Evolutionary conservation across 2,113 vertebrate genomes (phyloP).

Genomic region (Sprattus sprattus): DNA sequence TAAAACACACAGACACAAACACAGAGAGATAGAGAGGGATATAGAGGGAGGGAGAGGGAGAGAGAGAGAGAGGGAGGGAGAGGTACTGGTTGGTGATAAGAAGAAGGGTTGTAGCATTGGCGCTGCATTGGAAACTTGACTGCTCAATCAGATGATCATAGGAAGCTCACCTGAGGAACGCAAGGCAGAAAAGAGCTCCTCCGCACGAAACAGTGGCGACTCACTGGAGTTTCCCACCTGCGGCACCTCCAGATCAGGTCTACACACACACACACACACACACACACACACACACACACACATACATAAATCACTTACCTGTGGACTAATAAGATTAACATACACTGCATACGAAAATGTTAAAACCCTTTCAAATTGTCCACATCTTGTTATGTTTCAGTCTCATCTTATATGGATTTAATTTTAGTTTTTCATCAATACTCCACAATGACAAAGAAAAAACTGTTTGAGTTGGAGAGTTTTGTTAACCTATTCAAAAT

Average conservation of each 20-base stretch:
- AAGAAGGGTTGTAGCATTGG: neutral
- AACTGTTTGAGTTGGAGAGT: too few relatives aligned
- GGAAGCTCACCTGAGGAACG: neutral
- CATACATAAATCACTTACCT: neutral
- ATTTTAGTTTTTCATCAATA: too few relatives aligned
- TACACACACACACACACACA: conserved; percentile 50
- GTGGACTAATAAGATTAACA: too few relatives aligned
- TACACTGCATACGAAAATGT: too few relatives aligned
- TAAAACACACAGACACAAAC: conserved; percentile 42
- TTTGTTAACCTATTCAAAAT: too few relatives aligned
- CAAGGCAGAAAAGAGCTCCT: conserved; percentile 75
- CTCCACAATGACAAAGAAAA: too few relatives aligned
- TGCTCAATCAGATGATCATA: conserved; percentile 8
- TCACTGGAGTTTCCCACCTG: conserved; percentile 73
- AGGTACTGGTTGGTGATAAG: neutral
- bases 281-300: conserved; percentile 35
- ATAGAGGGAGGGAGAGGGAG: too few relatives aligned
- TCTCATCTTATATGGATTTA: too few relatives aligned
- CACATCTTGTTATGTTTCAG: too few relatives aligned
- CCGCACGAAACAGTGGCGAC: conserved; percentile 79
- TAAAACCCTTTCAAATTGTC: too few relatives aligned
- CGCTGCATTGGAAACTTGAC: neutral
- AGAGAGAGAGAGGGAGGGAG: conserved; percentile 29
- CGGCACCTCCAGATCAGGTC: conserved; percentile 75
- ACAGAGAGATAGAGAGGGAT: conserved; percentile 28